Evolutionary conservation across 2,113 vertebrate genomes (phyloP).

Genomic region (Tyrannus savana): DNA sequence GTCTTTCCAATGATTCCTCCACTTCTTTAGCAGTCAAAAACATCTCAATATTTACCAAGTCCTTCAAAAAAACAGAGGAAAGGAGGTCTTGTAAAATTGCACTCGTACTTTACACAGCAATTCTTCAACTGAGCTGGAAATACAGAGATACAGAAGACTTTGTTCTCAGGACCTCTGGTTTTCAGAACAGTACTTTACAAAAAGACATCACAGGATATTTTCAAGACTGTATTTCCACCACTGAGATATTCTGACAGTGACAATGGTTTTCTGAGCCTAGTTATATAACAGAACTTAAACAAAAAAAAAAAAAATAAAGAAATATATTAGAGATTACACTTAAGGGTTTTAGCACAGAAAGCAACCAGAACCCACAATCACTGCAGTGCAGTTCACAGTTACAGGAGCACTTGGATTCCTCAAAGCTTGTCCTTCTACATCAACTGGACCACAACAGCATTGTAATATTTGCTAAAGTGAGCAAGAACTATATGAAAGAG

Average conservation of each 20-base stretch:
- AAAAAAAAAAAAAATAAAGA: not conserved
- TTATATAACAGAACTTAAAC: not conserved
- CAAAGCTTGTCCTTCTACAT: not conserved
- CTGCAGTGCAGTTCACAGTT: not conserved
- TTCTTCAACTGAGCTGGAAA: not conserved
- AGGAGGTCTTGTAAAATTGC: not conserved
- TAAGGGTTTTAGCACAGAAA: not conserved
- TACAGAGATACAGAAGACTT: not conserved
- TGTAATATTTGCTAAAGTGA: not conserved
- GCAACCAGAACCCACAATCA: not conserved
- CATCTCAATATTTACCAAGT: conserved; percentile 99
- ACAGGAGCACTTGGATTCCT: not conserved
- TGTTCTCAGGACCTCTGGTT: not conserved
- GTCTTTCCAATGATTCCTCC: conserved; percentile 96
- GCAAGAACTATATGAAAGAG: not conserved
- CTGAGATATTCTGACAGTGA: not conserved
- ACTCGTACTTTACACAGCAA: not conserved
- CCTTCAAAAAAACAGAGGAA: conserved; percentile 72
- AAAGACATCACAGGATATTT: not conserved
- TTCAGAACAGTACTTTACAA: not conserved
- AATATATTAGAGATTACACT: not conserved
- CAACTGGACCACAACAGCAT: not conserved
- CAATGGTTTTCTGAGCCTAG: not conserved
- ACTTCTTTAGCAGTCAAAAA: conserved; percentile 99
- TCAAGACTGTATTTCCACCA: not conserved